Conservation (phyloP, 2,113 vertebrate species). For the Chloropsis cyanopogon region DNA sequence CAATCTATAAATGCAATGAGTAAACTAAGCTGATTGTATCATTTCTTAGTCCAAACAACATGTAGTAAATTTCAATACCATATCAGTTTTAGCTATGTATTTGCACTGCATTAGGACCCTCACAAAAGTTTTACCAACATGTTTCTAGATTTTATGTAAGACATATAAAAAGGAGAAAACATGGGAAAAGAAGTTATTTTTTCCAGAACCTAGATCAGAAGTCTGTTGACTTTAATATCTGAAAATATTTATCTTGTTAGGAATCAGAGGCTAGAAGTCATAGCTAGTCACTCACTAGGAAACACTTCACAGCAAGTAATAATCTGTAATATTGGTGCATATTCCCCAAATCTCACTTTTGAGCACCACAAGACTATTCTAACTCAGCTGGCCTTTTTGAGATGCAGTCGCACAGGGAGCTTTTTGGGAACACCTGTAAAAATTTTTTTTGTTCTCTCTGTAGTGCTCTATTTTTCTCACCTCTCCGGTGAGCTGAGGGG, state of each 20-base stretch:
- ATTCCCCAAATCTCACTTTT: neutral
- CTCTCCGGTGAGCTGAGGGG: neutral
- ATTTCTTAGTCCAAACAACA: neutral
- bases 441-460: neutral
- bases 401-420: neutral
- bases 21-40: neutral
- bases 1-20: neutral
- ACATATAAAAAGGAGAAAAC: neutral
- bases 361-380: neutral
- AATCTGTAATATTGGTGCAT: neutral
- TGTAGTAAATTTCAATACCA: neutral
- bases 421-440: neutral
- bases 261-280: neutral
- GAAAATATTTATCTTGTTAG: neutral
- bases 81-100: neutral
- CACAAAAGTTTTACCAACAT: neutral
- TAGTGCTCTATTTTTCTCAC: neutral
- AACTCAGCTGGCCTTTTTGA: neutral
- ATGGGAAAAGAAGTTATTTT: accelerated
- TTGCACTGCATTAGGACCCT: neutral
- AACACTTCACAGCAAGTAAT: neutral
- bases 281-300: neutral
- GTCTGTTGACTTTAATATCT: neutral
- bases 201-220: neutral
- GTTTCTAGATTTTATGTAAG: neutral